These are phyloP conservation scores for Danionella cerebrum DNA, from an alignment of 2,113 vertebrate species.

Conservation along the genomic window DNA sequence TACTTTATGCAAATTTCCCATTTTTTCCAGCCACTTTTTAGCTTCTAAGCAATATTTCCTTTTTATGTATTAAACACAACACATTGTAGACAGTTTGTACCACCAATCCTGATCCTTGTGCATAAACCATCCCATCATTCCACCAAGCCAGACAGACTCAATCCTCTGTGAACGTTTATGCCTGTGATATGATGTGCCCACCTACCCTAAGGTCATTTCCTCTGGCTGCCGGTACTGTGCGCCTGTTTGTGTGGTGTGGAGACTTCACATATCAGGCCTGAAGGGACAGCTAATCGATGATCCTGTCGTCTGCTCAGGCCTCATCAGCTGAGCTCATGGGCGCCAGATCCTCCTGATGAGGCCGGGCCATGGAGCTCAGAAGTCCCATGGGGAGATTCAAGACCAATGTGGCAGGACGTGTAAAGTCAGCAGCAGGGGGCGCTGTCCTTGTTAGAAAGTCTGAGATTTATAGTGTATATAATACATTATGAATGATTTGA, in stretches of 20 bases:
- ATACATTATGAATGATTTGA: no score
- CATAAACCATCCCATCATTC: neutral
- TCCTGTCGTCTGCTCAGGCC: slow-evolving; percentile 57
- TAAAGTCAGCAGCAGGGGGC: slow-evolving; percentile 46
- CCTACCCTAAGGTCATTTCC: slow-evolving; percentile 18
- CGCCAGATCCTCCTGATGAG: slow-evolving; percentile 60
- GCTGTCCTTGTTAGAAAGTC: slow-evolving; percentile 7
- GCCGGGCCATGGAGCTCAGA: slow-evolving; percentile 44
- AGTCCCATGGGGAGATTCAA: slow-evolving; percentile 37
- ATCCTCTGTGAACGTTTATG: neutral
- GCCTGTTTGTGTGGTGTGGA: slow-evolving; percentile 42
- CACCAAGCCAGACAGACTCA: neutral
- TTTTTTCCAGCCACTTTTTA: no score
- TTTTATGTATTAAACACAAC: no score
- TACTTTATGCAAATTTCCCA: no score
- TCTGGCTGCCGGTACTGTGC: neutral
- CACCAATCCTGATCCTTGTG: neutral
- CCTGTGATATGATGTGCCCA: slow-evolving; percentile 16
- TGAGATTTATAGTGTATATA: no score
- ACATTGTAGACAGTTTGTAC: no score
- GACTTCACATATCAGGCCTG: slow-evolving; percentile 63
- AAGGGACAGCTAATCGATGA: slow-evolving; percentile 70
- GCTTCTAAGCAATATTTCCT: no score
- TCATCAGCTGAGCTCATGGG: slow-evolving; percentile 57
- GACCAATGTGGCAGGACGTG: slow-evolving; percentile 43